Evolutionary conservation across 2,888 invertebrate genomes (phyloP), one percentile per base, ranked within the genome.

Genomic region (Melitaea athalia): DNA sequence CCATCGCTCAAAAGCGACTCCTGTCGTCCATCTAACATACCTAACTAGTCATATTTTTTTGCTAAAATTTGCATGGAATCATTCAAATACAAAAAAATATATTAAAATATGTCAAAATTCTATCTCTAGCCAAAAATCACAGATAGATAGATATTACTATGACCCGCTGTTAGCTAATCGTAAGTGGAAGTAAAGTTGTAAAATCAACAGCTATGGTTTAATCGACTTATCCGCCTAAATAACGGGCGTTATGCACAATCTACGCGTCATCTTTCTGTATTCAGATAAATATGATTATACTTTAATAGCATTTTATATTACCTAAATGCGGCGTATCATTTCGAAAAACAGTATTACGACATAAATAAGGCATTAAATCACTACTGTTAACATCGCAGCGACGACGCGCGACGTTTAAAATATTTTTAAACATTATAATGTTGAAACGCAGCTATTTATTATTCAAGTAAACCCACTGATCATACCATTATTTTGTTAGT

Each of bases 191-290:
- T 75, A 73, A 72, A 38, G 77, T 78, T 78, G 79, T 79, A 78
- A 78, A 79, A 72, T 68, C 72, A 78, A 77, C 78, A 73, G 75
- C 79, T 79, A 79, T 81, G 75, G 76, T 68, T 76, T 74, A 70
- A 75, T 71, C 71, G 68, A 74, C 77, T 78, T 76, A 79, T 78
- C 77, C 75, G 74, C 63, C 73, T 72, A 67, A 77, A 78, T 72
- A 70, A 77, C 72, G 78, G 79, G 78, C 65, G 71, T 70, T 74
- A 69, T 69, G 67, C 71, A 68, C 68, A 67, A 67, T 73, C 73
- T 75, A 75, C 72, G 71, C 72, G 69, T 70, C 59, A 74, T 73
- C 72, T 75, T 73, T 72, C 64, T 43, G 50, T 59, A 49, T 31
- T 43, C 50, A 64, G 6, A 33, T 31, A 5, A n/a, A 53, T 52